Evolutionary conservation across 37 sponge, comb jelly and placozoan species (phyloP).

Genomic region (Oscarella lobularis): DNA sequence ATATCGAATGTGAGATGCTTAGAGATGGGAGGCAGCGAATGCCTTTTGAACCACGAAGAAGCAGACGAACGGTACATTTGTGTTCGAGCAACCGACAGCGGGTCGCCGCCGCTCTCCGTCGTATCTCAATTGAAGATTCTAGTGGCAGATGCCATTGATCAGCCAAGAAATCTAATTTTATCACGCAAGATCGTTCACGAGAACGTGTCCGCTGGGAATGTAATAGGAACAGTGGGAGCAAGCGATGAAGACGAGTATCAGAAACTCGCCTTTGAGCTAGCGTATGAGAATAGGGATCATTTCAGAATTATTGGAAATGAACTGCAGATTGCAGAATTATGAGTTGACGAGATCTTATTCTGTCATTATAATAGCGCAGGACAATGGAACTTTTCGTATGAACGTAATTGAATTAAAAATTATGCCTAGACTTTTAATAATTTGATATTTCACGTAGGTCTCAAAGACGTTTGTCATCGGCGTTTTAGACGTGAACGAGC

Average conservation of each 20-base stretch:
- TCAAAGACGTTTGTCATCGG: neutral
- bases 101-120: neutral
- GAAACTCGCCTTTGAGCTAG: neutral
- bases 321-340: too few relatives aligned
- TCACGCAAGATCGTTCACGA: neutral
- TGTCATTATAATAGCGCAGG: too few relatives aligned
- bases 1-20: constrained; percentile 1
- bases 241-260: neutral
- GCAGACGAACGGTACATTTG: neutral
- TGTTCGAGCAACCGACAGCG: neutral
- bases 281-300: too few relatives aligned
- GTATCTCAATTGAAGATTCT: neutral
- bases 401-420: too few relatives aligned
- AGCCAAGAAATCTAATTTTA: neutral
- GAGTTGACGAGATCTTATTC: too few relatives aligned
- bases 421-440: too few relatives aligned
- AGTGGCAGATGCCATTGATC: neutral
- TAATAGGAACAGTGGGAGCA: neutral
- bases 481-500: too few relatives aligned
- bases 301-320: too few relatives aligned
- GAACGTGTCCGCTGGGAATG: neutral
- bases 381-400: too few relatives aligned
- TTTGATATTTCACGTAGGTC: too few relatives aligned
- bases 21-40: neutral
- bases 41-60: neutral